Conservation (phyloP, 2,888 invertebrate species). For the Halictus ligatus region DNA sequence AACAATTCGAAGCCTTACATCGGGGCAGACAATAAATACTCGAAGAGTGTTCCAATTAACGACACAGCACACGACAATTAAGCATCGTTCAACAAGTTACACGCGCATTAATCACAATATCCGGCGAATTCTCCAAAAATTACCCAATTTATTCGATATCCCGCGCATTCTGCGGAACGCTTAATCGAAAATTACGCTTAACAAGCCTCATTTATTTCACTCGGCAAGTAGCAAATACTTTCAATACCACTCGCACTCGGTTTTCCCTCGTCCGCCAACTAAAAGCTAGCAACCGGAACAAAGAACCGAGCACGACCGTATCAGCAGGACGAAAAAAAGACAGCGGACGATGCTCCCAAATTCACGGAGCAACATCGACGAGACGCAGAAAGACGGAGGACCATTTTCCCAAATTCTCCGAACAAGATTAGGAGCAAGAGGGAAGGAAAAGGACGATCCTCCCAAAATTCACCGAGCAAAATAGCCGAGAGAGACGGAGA, state of each 20-base stretch:
- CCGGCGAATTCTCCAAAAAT: conserved; percentile 5
- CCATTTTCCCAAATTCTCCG: not conserved
- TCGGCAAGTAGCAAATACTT: not conserved
- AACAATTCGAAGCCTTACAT: not conserved
- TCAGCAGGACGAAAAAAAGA: not conserved
- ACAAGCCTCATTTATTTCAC: conserved; percentile 5
- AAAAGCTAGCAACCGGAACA: not conserved
- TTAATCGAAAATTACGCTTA: conserved; percentile 1
- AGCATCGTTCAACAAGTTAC: not conserved
- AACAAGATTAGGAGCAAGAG: not conserved
- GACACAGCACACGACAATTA: not conserved
- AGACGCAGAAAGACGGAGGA: not conserved
- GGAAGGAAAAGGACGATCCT: not conserved
- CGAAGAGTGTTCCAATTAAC: not conserved
- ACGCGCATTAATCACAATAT: conserved; percentile 8
- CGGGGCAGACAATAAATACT: not conserved
- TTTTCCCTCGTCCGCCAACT: not conserved
- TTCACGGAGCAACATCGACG: not conserved
- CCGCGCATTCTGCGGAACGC: conserved; percentile 1
- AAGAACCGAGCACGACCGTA: no score
- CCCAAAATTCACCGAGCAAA: not conserved
- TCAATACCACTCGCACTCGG: not conserved
- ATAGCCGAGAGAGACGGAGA: not conserved
- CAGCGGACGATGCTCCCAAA: not conserved
- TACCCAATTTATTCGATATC: not conserved